These are phyloP conservation scores for Percopsis omiscomaycus DNA, from an alignment of 2,797 vertebrate genomes.

Conservation along the genomic window DNA sequence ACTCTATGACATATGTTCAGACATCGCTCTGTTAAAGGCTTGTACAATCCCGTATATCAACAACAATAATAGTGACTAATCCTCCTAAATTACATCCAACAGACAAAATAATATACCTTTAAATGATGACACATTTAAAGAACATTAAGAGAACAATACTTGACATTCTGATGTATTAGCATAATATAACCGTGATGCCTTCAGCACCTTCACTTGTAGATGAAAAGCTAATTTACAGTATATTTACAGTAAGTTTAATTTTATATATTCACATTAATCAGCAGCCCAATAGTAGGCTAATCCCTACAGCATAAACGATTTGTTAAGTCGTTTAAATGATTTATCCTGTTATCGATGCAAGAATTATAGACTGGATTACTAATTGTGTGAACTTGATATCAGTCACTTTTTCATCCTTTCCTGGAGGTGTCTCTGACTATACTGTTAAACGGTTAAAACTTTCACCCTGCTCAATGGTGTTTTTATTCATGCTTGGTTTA, in stretches of 20 bases:
- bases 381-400: constrained; percentile 38
- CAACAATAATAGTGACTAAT: constrained; percentile 42
- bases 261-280: constrained; percentile 34
- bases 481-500: constrained; percentile 49
- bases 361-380: constrained; percentile 22
- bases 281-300: constrained; percentile 29
- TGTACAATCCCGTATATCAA: constrained; percentile 12
- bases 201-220: no score
- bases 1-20: no score
- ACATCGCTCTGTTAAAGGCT: no score
- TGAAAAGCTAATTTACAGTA: not conserved
- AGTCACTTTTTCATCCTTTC: constrained; percentile 42
- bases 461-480: constrained; percentile 40
- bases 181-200: no score
- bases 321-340: constrained; percentile 29
- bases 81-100: constrained; percentile 45
- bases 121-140: constrained; percentile 33
- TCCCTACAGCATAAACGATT: constrained; percentile 23
- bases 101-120: constrained; percentile 34
- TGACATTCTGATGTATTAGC: no score
- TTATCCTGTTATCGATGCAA: constrained; percentile 18
- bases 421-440: constrained; percentile 43
- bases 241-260: not conserved
- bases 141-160: no score
- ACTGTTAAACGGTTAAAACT: constrained; percentile 35